Conservation (phyloP, 1,140 invertebrate species). For the Ditylenchus dipsaci region DNA sequence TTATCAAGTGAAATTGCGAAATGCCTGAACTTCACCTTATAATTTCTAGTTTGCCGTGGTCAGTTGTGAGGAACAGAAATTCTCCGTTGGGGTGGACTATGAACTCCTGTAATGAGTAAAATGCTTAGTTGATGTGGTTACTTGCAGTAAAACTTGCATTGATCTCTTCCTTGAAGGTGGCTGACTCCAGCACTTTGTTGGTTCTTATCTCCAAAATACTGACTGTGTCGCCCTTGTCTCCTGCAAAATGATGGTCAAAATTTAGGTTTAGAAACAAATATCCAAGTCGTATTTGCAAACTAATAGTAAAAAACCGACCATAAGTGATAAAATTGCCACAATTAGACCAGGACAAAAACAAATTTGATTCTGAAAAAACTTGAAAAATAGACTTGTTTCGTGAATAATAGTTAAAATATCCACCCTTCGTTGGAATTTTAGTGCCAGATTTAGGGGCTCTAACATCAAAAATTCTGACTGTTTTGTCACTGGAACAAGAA, state of each 20-base stretch:
- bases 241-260: too few species aligned
- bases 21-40: conserved; percentile 24
- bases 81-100: conserved; percentile 40
- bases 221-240: conserved; percentile 27
- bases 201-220: conserved; percentile 13
- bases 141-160: conserved; percentile 8
- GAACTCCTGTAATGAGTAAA: conserved; percentile 14
- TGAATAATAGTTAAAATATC: conserved; percentile 1
- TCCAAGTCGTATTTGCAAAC: background rate
- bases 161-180: conserved; percentile 32
- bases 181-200: conserved; percentile 1
- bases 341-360: conserved; percentile 27
- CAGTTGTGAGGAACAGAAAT: conserved; percentile 33
- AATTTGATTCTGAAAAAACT: conserved; percentile 33
- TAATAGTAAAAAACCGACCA: background rate
- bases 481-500: conserved; percentile 41
- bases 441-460: conserved; percentile 25
- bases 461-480: conserved; percentile 40
- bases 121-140: too few species aligned
- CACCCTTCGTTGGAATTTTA: conserved; percentile 17
- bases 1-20: background rate
- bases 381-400: background rate
- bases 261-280: too few species aligned
- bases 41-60: conserved; percentile 37
- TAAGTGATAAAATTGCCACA: conserved; percentile 25